Base-by-base conservation (phyloP, 2,888 invertebrate species). In the Drosophila borealis region DNA sequence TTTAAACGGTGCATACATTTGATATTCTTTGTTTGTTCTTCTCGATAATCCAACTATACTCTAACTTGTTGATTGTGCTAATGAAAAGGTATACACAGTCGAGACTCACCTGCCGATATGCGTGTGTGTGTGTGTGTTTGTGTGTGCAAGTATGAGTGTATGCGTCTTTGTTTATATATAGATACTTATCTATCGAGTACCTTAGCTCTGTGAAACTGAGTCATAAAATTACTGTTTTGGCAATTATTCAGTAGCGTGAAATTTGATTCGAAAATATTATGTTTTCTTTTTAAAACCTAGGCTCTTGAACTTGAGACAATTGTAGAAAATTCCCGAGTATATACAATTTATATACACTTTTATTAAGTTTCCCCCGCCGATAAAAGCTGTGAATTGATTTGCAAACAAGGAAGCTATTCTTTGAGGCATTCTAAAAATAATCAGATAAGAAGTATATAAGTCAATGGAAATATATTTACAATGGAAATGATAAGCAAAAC, bases 11-110 rank as follows among this genome's bases (percentile, higher is more conserved):
- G 34, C 54, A 62, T 62, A 68, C 71, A 63, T 71, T 78, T 74
- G 66, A 42, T 51, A 56, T 53, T 56, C 39, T 45, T 37, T 70
- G 53, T 65, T 70, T 70, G 41, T 29, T 70, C 46, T 37, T 33
- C 39, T 46, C 54, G 34, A 64, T 48, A 59, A 55, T 39, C 39
- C n/a, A 39, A n/a, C 17, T 42, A 36, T 49, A 50, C 41, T 17
- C 44, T 39, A 62, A 46, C 41, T 42, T 62, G 46, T 62, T 60
- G 73, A 78, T 63, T 48, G 63, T 63, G 73, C 71, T 71, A 74
- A 70, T 74, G 51, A 74, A 66, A 64, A 50, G 45, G 46, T 51
- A 59, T 29, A 74, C 59, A 63, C 37, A 44, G 34, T 49, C 48
- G 19, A 41, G 42, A 37, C 34, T 37, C 63, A 68, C 67, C 71